These are phyloP conservation scores for Arothron firmamentum DNA, from an alignment of 2,113 vertebrate species.

Conservation along the genomic window DNA sequence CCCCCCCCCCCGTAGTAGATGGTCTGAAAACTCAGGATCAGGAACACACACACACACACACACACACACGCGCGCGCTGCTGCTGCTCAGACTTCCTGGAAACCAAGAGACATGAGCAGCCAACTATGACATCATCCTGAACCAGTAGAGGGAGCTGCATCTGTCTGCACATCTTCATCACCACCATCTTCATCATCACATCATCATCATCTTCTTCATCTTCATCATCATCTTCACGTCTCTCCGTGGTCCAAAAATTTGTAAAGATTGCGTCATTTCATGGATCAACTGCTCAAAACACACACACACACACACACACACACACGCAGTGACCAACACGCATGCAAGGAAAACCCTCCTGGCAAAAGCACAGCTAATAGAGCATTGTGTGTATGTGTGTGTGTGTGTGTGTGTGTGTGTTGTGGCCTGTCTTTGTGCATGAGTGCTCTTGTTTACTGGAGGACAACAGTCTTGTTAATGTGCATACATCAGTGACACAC, in stretches of 20 bases:
- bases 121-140: constrained; percentile 63
- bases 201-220: not conserved
- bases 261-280: constrained; percentile 23
- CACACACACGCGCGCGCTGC: not conserved
- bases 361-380: constrained; percentile 51
- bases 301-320: constrained; percentile 12
- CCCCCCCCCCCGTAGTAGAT: too few species aligned
- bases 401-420: constrained; percentile 24
- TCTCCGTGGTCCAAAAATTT: constrained; percentile 25
- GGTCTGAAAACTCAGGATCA: too few species aligned
- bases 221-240: not conserved
- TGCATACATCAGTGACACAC: constrained; percentile 55
- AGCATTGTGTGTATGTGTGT: constrained; percentile 18
- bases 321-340: constrained; percentile 26
- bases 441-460: constrained; percentile 61
- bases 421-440: constrained; percentile 59
- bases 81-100: constrained; percentile 43
- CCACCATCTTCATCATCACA: not conserved
- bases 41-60: not conserved
- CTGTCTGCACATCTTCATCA: constrained; percentile 30
- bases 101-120: constrained; percentile 41
- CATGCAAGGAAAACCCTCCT: constrained; percentile 36
- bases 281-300: constrained; percentile 18
- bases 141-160: constrained; percentile 55
- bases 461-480: constrained; percentile 67